Evolutionary conservation across 2,888 invertebrate genomes (phyloP), one percentile per base, ranked within the genome.

Genomic region (Lepidocyrtinus sp.): DNA sequence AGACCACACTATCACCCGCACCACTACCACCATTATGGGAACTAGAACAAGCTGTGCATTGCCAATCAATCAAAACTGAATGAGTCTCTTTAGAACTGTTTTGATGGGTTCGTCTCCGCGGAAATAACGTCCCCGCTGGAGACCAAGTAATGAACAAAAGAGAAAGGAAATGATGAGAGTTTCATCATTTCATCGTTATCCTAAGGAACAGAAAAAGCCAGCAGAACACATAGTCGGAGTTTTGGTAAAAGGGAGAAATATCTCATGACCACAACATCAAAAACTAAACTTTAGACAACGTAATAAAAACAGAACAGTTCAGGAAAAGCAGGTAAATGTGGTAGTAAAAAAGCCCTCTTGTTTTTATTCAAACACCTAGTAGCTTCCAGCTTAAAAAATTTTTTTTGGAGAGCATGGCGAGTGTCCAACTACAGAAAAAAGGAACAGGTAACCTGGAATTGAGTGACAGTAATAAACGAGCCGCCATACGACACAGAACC

Each of bases 401-500:
- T n/a, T n/a, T 50, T 50, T 50, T 50, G 50, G 15, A 50, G 50
- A 50, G 50, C 50, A 72, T 77, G 65, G 71, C 59, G 19, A 65
- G 69, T 26, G 50, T 55, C 26, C 73, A 55, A n/a, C n/a, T n/a
- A n/a, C n/a, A n/a, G n/a, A 27, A 21, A 63, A 70, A 24, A 69
- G 68, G 59, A 26, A 61, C 69, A 70, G 69, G 70, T 64, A 64
- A 64, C 70, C 64, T 69, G 79, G 73, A 69, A 45, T 27, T 62
- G 25, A 70, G 45, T 69, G 74, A 74, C 70, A 79, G 79, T 79
- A 55, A 62, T 46, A 64, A 62, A 27, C 64, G n/a, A 62, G 22
- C 22, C 62, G 12, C 68, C 73, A 45, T 12, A 21, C 61, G 27
- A 65, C 2, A 50, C 50, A 50, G 25, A n/a, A 21, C 50, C 22